Evolutionary conservation across 2,113 vertebrate genomes (phyloP).

Genomic region (Lathamus discolor): DNA sequence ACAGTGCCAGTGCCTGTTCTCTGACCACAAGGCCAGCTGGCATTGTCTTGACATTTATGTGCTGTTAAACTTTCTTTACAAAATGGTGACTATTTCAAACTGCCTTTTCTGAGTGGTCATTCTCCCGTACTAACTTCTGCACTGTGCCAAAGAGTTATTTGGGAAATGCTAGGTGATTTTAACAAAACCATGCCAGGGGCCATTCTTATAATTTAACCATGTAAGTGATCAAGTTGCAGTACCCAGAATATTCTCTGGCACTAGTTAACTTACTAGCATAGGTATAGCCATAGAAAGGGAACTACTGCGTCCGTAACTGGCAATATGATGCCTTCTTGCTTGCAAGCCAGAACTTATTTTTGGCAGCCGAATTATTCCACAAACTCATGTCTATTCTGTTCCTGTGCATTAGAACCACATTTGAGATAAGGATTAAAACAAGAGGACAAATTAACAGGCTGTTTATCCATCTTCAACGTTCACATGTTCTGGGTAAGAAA

Average conservation of each 20-base stretch:
- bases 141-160: neutral
- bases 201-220: neutral
- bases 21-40: neutral
- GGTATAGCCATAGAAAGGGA: neutral
- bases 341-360: constrained; percentile 3
- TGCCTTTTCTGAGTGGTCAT: neutral
- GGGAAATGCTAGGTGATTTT: constrained; percentile 4
- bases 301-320: neutral
- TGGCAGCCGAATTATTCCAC: neutral
- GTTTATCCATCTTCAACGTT: constrained; percentile 10
- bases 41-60: neutral
- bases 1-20: neutral
- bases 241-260: neutral
- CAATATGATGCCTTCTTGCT: neutral
- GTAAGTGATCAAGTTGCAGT: neutral
- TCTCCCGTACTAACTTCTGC: neutral
- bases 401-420: constrained; percentile 13
- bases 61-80: neutral
- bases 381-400: neutral
- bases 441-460: neutral
- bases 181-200: neutral
- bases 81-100: neutral
- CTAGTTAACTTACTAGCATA: neutral
- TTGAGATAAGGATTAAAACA: constrained; percentile 42
- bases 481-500: constrained; percentile 12